Evolutionary conservation across 1,140 invertebrate genomes (phyloP), one percentile per base, ranked within the genome.

Genomic region (Hylaeus volcanicus): DNA sequence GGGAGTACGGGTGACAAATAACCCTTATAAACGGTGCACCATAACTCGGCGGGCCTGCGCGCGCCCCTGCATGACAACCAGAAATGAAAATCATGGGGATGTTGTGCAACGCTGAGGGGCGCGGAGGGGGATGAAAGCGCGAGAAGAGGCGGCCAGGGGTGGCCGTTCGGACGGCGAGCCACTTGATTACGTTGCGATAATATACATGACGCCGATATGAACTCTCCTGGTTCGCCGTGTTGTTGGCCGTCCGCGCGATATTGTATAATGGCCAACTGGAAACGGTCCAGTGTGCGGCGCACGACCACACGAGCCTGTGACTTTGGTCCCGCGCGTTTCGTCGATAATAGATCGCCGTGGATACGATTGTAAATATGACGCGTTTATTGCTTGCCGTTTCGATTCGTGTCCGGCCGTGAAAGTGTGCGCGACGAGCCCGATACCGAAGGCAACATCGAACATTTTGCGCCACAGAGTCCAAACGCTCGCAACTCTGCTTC

Each of bases 201-300:
- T 93, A 92, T 92, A 93, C 91, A 90, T 89, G 89, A 90, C 83
- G 83, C 90, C 90, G 92, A 93, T 92, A 93, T 91, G 86, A 92
- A 93, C 90, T 92, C 90, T 92, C 65, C 65, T 45, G 43, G 71
- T 76, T 71, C 43, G 61, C 43, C 48, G 15, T 43, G 77, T 56
- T 63, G 76, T 78, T 65, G 61, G 53, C 81, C 69, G 79, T 82
- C 64, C 55, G 43, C 64, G 73, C 64, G 80, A 65, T 82, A 74
- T 78, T 68, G 74, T 79, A 58, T 78, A 82, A 86, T 77, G 48
- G 79, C 71, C 70, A 74, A 70, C 79, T 81, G 79, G 74, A 81
- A 81, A 81, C 70, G 74, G 45, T 61, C 74, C 70, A 68, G 79
- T 70, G 60, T 53, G 26, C 5, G 39, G 14, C 11, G 53, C 55